phyloP scores from a whole-genome alignment of 2,888 invertebrate species.

The Tillus elongatus region DNA sequence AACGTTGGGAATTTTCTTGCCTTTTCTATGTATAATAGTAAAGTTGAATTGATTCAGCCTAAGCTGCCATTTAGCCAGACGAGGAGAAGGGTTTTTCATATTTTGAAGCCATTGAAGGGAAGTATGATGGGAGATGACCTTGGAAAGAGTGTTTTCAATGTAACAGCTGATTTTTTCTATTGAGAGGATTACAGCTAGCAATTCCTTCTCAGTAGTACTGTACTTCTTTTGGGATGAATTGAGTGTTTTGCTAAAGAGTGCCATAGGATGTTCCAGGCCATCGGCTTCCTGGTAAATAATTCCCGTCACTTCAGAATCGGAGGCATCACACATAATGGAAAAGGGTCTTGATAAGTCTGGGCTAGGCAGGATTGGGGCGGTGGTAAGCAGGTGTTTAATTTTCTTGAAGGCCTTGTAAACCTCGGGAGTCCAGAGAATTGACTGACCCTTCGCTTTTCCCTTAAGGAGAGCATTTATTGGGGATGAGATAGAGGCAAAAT shows the following conservation, averaged over 20 bases:
- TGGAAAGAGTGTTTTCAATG: constrained; percentile 22
- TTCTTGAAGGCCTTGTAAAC: constrained; percentile 15
- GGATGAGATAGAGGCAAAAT: too few relatives aligned
- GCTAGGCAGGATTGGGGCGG: constrained; percentile 14
- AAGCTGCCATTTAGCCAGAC: too few relatives aligned
- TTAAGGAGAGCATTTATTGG: constrained; percentile 13
- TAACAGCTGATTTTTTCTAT: constrained; percentile 20
- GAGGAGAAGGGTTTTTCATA: too few relatives aligned
- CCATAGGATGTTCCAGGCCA: too few relatives aligned
- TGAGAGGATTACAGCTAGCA: constrained; percentile 6
- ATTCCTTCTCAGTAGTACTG: constrained; percentile 9
- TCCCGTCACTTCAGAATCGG: too few relatives aligned
- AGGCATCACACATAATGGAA: too few relatives aligned
- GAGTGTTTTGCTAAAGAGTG: constrained; percentile 14
- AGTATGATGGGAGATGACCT: constrained; percentile 23
- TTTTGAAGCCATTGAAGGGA: constrained; percentile 25
- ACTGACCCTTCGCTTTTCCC: constrained; percentile 16
- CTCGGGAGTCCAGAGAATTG: constrained; percentile 16
- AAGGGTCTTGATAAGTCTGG: constrained; percentile 17
- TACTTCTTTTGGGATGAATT: constrained; percentile 10
- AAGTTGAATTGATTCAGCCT: too few relatives aligned
- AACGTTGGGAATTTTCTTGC: too few relatives aligned
- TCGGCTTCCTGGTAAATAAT: too few relatives aligned
- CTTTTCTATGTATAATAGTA: too few relatives aligned
- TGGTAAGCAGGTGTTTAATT: constrained; percentile 5